Conservation (phyloP, 1,140 invertebrate species). For the Sarcophaga bullata region DNA sequence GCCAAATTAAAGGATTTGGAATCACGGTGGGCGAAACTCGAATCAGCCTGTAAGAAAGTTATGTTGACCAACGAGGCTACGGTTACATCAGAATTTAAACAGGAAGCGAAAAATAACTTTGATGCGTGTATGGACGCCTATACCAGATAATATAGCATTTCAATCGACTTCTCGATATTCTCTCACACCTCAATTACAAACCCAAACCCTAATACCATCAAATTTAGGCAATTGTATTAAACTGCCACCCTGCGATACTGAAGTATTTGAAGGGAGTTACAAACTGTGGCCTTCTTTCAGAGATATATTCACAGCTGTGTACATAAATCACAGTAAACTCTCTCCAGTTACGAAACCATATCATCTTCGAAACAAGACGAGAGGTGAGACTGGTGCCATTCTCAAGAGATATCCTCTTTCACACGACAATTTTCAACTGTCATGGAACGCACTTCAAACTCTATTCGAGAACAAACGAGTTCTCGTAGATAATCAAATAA, state of each 20-base stretch:
- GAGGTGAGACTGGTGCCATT: not conserved
- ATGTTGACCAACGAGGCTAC: not conserved
- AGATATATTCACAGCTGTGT: not conserved
- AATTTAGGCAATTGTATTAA: not conserved
- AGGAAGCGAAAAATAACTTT: not conserved
- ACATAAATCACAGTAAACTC: no score
- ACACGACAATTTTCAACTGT: no score
- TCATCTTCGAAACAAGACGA: not conserved
- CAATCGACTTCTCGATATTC: not conserved
- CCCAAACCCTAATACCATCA: not conserved
- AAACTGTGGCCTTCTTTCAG: constrained; percentile 31
- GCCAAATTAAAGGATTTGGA: no score
- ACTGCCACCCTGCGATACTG: constrained; percentile 20
- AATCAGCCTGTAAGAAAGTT: not conserved
- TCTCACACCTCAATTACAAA: not conserved
- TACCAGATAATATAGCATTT: not conserved
- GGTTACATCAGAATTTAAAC: not conserved
- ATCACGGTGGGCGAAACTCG: not conserved
- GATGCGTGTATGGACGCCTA: not conserved
- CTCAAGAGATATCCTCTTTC: not conserved
- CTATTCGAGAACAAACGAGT: not conserved
- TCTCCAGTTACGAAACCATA: constrained; percentile 1
- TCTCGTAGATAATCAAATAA: constrained; percentile 1
- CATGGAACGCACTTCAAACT: not conserved
- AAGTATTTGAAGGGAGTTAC: constrained; percentile 28